These are phyloP conservation scores for Gymnopithys bicolor DNA, from an alignment of 2,797 vertebrate species.

Conservation along the genomic window DNA sequence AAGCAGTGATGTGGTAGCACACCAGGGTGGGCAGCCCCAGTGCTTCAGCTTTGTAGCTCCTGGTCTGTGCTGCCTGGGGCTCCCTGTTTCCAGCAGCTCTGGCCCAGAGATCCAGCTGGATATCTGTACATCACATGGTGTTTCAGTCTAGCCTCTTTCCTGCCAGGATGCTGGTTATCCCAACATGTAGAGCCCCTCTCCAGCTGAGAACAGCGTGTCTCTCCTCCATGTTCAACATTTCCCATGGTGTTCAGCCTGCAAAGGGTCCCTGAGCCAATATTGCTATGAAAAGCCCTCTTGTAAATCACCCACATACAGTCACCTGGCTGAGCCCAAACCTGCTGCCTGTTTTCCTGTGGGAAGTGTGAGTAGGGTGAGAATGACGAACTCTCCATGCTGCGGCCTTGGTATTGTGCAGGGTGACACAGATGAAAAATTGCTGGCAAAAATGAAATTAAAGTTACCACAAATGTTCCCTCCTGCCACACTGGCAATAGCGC, in stretches of 20 bases:
- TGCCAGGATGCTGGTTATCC: not conserved
- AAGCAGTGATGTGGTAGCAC: not conserved
- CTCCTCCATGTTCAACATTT: not conserved
- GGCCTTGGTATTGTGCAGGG: not conserved
- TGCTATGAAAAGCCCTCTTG: not conserved
- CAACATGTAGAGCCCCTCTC: not conserved
- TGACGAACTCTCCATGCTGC: fast-evolving
- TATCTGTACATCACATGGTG: not conserved
- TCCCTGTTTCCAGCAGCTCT: not conserved
- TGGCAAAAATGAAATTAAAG: not conserved
- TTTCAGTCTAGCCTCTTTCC: not conserved
- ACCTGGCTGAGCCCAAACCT: not conserved
- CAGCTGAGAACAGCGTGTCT: not conserved
- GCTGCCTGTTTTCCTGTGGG: not conserved
- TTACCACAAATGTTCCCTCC: not conserved
- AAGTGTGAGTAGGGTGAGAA: not conserved
- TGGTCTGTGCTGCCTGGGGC: not conserved
- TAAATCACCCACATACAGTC: not conserved
- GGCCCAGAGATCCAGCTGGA: not conserved
- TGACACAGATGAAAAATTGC: not conserved
- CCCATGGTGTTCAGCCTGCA: not conserved
- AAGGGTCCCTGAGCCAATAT: not conserved
- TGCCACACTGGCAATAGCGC: not conserved
- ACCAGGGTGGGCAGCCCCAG: not conserved
- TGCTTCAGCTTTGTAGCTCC: not conserved